Conservation (phyloP, 64 coral and sea anemone species). For the Dendrophyllia cribrosa region DNA sequence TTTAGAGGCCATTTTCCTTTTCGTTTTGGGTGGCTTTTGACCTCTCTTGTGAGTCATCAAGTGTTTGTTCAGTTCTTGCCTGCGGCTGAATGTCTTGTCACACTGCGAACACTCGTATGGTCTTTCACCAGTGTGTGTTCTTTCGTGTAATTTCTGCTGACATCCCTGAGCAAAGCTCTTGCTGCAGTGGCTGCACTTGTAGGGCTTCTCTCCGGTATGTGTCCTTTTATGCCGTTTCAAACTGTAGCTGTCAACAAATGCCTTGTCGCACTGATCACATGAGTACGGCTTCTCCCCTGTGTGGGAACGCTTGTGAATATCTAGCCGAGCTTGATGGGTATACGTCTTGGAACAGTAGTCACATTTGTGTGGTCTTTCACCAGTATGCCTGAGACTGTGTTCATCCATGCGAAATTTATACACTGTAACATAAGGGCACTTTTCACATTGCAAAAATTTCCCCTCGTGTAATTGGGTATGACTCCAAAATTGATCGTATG, state of each 20-base stretch:
- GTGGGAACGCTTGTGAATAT: conserved; percentile 3
- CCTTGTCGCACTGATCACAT: neutral
- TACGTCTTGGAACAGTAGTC: neutral
- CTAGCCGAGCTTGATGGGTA: neutral
- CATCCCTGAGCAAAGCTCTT: conserved; percentile 23
- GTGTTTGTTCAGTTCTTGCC: neutral
- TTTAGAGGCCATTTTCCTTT: neutral
- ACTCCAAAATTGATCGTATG: neutral
- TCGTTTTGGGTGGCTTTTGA: neutral
- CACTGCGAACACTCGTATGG: conserved; percentile 7
- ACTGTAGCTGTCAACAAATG: conserved; percentile 19
- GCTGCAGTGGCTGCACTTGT: conserved; percentile 4
- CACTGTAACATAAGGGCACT: neutral
- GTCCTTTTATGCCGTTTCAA: neutral
- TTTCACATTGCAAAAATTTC: neutral
- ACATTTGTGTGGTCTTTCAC: neutral
- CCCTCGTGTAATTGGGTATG: neutral
- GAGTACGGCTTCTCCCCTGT: neutral
- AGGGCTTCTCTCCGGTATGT: conserved; percentile 7
- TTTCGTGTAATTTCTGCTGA: conserved; percentile 2
- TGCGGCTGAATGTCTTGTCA: conserved; percentile 2
- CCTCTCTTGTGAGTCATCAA: neutral
- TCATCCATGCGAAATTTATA: neutral
- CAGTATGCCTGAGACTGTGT: neutral
- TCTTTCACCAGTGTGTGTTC: neutral